phyloP scores from a whole-genome alignment of 2,113 vertebrate species.

The Leucosticte australis region DNA sequence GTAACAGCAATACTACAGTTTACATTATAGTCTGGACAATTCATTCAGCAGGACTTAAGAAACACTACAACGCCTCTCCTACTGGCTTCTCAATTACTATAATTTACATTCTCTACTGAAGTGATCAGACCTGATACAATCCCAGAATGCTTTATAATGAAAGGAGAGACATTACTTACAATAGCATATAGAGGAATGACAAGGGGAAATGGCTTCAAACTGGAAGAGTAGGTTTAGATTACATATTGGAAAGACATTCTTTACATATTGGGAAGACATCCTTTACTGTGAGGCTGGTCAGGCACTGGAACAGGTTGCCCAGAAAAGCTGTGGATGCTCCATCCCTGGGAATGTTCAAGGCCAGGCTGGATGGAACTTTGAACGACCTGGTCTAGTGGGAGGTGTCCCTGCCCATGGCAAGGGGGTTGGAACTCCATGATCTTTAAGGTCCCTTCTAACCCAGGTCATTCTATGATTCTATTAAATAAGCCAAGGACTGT shows the following conservation, averaged over 20 bases:
- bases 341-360: background rate
- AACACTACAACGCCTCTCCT: background rate
- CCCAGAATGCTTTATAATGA: background rate
- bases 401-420: too few relatives aligned
- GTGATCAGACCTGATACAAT: background rate
- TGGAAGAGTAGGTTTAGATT: background rate
- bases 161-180: background rate
- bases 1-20: background rate
- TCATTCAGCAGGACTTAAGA: background rate
- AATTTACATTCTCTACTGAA: background rate
- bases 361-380: background rate
- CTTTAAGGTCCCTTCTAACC: background rate
- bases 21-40: background rate
- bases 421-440: accelerated
- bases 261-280: background rate
- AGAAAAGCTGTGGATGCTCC: accelerated
- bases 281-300: background rate
- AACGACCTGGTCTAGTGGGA: background rate
- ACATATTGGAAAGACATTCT: background rate
- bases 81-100: background rate
- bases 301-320: background rate
- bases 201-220: background rate
- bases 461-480: background rate
- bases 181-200: background rate
- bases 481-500: background rate